Conservation (phyloP, 2,113 vertebrate genomes). For the Antechinus stuartii region DNA sequence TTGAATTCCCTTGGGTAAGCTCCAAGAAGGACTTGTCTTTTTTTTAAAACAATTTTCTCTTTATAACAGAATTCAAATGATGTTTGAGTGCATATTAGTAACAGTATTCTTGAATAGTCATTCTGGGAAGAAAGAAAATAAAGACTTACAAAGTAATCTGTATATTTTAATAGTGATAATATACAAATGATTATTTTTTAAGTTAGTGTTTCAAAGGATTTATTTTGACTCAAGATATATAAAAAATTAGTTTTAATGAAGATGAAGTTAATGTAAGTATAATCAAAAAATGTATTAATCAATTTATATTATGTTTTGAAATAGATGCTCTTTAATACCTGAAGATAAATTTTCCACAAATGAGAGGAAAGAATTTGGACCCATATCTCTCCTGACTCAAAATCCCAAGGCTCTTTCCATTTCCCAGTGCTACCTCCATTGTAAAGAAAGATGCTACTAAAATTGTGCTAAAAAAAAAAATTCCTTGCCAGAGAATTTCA, state of each 20-base stretch:
- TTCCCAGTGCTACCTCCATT: background rate
- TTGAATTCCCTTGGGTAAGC: background rate
- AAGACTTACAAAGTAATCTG: background rate
- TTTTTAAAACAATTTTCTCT: background rate
- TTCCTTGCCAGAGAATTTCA: background rate
- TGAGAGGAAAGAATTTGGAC: background rate
- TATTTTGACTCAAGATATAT: background rate
- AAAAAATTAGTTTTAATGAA: background rate
- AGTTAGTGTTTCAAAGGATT: background rate
- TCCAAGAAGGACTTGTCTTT: background rate
- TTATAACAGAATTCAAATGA: background rate
- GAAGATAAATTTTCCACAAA: background rate
- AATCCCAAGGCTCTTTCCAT: background rate
- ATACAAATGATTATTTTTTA: background rate
- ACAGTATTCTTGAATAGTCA: background rate
- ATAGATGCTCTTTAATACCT: background rate
- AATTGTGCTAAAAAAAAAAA: too few species aligned
- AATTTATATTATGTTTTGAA: background rate
- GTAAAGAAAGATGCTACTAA: too few species aligned
- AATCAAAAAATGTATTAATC: background rate
- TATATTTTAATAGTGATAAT: background rate
- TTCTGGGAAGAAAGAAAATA: background rate
- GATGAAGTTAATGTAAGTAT: background rate
- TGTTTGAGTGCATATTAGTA: background rate
- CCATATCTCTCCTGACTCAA: background rate